Percentiles rank a stretch among this genome's conserved stretches.
Conservation (phyloP, 2,888 invertebrate genomes). For the Clostera curtula region DNA sequence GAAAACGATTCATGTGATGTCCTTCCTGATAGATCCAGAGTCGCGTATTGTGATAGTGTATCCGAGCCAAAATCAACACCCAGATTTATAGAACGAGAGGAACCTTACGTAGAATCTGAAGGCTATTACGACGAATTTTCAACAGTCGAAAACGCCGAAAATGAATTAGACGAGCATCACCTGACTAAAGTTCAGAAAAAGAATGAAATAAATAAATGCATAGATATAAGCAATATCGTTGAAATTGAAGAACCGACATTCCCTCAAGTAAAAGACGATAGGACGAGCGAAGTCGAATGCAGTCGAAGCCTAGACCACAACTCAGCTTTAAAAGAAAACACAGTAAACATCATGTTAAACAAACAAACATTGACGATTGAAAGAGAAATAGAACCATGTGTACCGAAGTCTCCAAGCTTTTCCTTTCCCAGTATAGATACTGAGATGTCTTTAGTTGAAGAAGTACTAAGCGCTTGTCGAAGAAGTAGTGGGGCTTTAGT, state of each 20-base stretch:
- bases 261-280: conserved; percentile 39
- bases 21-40: conserved; percentile 45
- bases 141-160: conserved; percentile 54
- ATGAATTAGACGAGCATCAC: conserved; percentile 59
- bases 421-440: conserved; percentile 43
- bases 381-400: conserved; percentile 37
- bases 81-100: conserved; percentile 64
- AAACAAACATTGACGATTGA: conserved; percentile 37
- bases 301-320: conserved; percentile 48
- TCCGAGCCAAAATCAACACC: conserved; percentile 63
- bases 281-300: conserved; percentile 46
- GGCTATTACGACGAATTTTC: conserved; percentile 53
- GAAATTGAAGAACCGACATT: conserved; percentile 35
- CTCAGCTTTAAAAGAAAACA: conserved; percentile 58
- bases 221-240: conserved; percentile 40
- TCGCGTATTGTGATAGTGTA: conserved; percentile 56
- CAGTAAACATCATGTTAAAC: conserved; percentile 57
- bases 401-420: conserved; percentile 58
- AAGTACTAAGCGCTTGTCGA: conserved; percentile 61
- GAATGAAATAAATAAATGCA: conserved; percentile 64
- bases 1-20: conserved; percentile 68
- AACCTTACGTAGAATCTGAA: conserved; percentile 63
- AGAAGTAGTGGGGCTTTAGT: conserved; percentile 64
- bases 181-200: conserved; percentile 62
- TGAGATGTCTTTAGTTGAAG: conserved; percentile 62